phyloP scores from a whole-genome alignment of 2,888 invertebrate species.

The Heteromurus nitidus region DNA sequence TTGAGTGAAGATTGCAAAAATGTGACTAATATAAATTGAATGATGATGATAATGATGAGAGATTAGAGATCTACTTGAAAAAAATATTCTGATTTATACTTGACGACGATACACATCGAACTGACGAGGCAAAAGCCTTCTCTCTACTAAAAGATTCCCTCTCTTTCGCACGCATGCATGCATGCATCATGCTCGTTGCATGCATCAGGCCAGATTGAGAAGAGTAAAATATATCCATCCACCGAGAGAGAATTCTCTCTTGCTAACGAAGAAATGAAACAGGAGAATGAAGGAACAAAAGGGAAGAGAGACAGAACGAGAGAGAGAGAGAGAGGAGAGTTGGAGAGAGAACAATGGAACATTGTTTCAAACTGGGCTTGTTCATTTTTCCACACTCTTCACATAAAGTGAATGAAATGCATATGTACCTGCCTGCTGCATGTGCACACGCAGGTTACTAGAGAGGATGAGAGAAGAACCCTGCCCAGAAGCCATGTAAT shows the following conservation, averaged over 20 bases:
- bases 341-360: slow-evolving; percentile 69
- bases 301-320: slow-evolving; percentile 16
- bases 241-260: slow-evolving; percentile 16
- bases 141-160: neutral
- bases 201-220: neutral
- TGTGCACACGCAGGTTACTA: neutral
- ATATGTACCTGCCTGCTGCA: slow-evolving; percentile 1
- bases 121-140: no score
- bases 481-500: slow-evolving; percentile 48
- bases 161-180: slow-evolving; percentile 30
- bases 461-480: slow-evolving; percentile 6
- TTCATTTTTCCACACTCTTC: slow-evolving; percentile 48
- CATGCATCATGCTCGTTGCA: slow-evolving; percentile 45
- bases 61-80: slow-evolving; percentile 56
- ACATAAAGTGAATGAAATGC: slow-evolving; percentile 8
- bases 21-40: slow-evolving; percentile 64
- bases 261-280: slow-evolving; percentile 31
- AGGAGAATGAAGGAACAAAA: slow-evolving; percentile 25
- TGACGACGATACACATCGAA: no score
- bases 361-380: slow-evolving; percentile 69
- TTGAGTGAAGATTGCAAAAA: slow-evolving; percentile 52
- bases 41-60: slow-evolving; percentile 59
- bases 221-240: neutral
- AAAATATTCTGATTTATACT: slow-evolving; percentile 43
- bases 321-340: slow-evolving; percentile 7